phyloP scores from a whole-genome alignment of 2,888 invertebrate species.

The Sycophila texana region DNA sequence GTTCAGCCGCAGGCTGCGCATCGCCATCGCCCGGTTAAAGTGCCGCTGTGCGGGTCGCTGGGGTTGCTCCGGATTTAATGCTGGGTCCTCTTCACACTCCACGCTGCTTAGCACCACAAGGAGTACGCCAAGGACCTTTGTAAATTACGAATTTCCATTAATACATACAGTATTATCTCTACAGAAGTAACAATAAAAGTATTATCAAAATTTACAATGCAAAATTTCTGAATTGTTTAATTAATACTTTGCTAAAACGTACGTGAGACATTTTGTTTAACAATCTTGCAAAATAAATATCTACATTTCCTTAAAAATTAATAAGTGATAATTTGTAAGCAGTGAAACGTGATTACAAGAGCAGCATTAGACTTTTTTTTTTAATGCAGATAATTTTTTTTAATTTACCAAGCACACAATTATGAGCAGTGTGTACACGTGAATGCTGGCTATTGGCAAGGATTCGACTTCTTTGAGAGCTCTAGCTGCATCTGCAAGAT shows the following conservation, averaged over 20 bases:
- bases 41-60: constrained; percentile 82
- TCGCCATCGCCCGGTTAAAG: constrained; percentile 93
- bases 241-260: too few relatives aligned
- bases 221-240: too few relatives aligned
- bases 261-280: too few relatives aligned
- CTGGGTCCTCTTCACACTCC: constrained; percentile 71
- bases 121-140: constrained; percentile 88
- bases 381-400: not conserved
- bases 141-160: constrained; percentile 41
- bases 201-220: too few relatives aligned
- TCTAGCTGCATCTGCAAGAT: constrained; percentile 87
- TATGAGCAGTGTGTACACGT: constrained; percentile 90
- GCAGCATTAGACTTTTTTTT: too few relatives aligned
- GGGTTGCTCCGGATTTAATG: constrained; percentile 66
- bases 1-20: constrained; percentile 83
- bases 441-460: constrained; percentile 87
- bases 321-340: not conserved
- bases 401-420: constrained; percentile 86
- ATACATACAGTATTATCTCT: too few relatives aligned
- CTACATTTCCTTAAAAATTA: too few relatives aligned
- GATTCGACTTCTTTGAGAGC: constrained; percentile 90
- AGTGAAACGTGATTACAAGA: too few relatives aligned
- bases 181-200: too few relatives aligned
- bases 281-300: too few relatives aligned
- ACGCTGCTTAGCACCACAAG: constrained; percentile 87